Evolutionary conservation across 2,113 vertebrate genomes (phyloP).

Genomic region (Promerops cafer): DNA sequence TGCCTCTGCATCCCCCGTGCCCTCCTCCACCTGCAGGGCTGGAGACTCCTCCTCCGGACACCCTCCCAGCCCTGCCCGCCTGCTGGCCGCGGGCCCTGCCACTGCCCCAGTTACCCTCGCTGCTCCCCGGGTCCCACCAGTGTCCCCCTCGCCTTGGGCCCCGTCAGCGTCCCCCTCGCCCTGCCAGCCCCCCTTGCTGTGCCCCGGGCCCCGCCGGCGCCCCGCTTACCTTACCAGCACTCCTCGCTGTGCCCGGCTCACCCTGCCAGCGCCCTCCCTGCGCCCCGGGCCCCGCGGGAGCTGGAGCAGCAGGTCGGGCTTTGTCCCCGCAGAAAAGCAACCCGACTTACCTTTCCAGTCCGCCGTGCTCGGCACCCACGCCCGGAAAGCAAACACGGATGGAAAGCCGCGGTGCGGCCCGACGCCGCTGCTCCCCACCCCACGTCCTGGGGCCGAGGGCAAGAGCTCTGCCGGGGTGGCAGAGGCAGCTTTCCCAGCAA

Average conservation of each 20-base stretch:
- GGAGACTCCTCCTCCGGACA: conserved; percentile 38
- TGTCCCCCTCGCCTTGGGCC: background rate
- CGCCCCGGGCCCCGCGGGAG: background rate
- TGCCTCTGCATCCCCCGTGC: background rate
- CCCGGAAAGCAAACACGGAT: conserved; percentile 32
- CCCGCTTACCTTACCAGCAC: background rate
- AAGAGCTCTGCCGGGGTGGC: background rate
- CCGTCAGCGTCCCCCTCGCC: background rate
- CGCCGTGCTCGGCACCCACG: background rate
- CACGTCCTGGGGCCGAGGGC: background rate
- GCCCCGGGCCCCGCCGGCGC: background rate
- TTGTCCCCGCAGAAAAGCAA: background rate
- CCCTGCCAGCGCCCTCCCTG: background rate
- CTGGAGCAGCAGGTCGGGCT: background rate
- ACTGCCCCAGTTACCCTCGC: background rate
- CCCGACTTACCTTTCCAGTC: conserved; percentile 31
- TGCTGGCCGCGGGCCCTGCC: background rate
- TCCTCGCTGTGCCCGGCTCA: background rate
- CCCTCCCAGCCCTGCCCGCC: background rate
- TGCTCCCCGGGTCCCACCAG: background rate
- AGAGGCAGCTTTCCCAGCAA: background rate
- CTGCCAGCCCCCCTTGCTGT: too few relatives aligned
- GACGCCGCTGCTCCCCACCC: background rate
- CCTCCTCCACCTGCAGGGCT: background rate
- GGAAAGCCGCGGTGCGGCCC: background rate